These are phyloP conservation scores for Vannuccia rotundouncinata DNA, from an alignment of 2,888 invertebrate genomes.

Conservation along the genomic window DNA sequence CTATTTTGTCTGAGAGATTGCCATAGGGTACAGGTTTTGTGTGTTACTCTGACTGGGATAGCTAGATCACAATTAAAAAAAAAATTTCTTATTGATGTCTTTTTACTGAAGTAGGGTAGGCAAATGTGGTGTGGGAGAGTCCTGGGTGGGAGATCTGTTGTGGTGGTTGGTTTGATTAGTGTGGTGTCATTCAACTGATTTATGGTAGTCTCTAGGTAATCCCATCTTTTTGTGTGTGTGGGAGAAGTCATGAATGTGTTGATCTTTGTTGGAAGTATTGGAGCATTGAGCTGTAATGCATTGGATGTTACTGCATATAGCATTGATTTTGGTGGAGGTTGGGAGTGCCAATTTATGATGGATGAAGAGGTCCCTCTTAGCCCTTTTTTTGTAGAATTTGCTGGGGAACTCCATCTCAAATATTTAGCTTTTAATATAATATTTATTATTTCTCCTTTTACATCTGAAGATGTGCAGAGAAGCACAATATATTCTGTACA, in stretches of 20 bases:
- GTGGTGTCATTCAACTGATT: not conserved
- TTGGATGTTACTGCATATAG: slow-evolving; percentile 19
- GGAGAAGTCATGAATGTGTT: slow-evolving; percentile 1
- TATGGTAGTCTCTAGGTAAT: not conserved
- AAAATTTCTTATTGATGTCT: not conserved
- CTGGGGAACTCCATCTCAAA: no score
- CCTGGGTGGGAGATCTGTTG: no score
- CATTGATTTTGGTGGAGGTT: slow-evolving; percentile 12
- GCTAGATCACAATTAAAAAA: not conserved
- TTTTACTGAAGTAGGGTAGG: not conserved
- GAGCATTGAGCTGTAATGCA: slow-evolving; percentile 2
- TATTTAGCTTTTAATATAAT: no score
- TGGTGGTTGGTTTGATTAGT: not conserved
- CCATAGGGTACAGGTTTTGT: not conserved
- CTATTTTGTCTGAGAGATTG: not conserved
- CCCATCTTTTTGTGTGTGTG: not conserved
- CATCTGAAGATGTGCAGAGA: no score
- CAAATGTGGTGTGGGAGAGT: not conserved
- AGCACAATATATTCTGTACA: no score
- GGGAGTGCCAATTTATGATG: slow-evolving; percentile 17
- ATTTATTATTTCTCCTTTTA: no score
- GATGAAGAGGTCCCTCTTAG: slow-evolving; percentile 15
- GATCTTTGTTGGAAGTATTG: not conserved
- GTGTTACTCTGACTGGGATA: not conserved
- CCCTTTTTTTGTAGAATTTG: slow-evolving; percentile 17